Conservation (phyloP, 2,888 invertebrate genomes). For the Gari tellinella region DNA sequence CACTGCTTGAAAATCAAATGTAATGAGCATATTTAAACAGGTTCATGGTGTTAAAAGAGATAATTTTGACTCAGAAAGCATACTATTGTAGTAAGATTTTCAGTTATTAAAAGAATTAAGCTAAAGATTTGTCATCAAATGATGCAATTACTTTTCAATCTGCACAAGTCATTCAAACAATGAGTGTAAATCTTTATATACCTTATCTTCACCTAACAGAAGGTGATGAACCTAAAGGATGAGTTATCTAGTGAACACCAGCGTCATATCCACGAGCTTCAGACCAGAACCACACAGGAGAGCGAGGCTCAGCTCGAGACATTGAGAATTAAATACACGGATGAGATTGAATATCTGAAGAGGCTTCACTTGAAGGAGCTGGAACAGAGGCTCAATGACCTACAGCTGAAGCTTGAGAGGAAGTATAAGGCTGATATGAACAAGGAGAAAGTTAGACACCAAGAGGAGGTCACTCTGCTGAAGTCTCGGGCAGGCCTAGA, state of each 20-base stretch:
- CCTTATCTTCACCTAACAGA: slow-evolving; percentile 50
- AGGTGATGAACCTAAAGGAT: slow-evolving; percentile 69
- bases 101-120: no score
- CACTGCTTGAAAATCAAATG: no score
- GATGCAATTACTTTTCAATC: no score
- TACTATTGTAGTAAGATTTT: no score
- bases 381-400: slow-evolving; percentile 66
- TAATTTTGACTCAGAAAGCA: no score
- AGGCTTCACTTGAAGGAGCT: slow-evolving; percentile 63
- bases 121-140: no score
- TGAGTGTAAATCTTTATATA: no score
- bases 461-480: slow-evolving; percentile 70
- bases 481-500: slow-evolving; percentile 57
- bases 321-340: slow-evolving; percentile 70
- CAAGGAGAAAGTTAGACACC: slow-evolving; percentile 65
- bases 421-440: slow-evolving; percentile 72
- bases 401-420: slow-evolving; percentile 67
- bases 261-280: slow-evolving; percentile 67
- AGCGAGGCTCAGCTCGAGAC: slow-evolving; percentile 68
- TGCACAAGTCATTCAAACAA: no score
- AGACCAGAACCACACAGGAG: slow-evolving; percentile 61
- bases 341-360: slow-evolving; percentile 69
- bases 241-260: slow-evolving; percentile 71
- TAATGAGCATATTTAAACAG: no score
- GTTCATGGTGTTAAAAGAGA: no score